Evolutionary conservation across 2,888 invertebrate genomes (phyloP).

Genomic region (Dryococelus australis): DNA sequence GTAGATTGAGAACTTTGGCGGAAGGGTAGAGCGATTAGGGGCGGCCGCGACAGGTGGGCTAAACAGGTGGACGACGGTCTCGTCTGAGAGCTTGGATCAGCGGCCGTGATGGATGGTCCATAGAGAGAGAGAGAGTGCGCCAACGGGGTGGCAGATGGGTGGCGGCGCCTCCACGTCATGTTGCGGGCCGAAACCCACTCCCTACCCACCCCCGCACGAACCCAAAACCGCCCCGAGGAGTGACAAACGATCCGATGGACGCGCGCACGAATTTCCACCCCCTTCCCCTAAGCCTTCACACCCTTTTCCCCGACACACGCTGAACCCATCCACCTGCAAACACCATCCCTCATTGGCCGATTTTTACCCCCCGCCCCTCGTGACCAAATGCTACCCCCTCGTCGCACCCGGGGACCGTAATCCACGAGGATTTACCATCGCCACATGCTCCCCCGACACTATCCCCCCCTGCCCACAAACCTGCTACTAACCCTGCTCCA

Average conservation of each 20-base stretch:
- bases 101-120: neutral
- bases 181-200: neutral
- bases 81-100: neutral
- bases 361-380: slow-evolving; percentile 11
- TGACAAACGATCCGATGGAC: neutral
- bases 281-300: neutral
- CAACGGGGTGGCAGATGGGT: too few species aligned
- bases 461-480: neutral
- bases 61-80: too few species aligned
- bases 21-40: too few species aligned
- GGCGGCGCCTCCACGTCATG: too few species aligned
- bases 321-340: slow-evolving; percentile 36
- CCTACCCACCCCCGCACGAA: neutral
- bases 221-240: neutral
- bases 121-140: neutral
- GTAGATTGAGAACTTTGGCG: too few species aligned
- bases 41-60: too few species aligned
- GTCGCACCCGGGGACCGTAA: slow-evolving; percentile 13
- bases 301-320: slow-evolving; percentile 10
- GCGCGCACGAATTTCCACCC: neutral
- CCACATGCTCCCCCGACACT: neutral
- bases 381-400: neutral
- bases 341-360: slow-evolving; percentile 42
- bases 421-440: slow-evolving; percentile 27
- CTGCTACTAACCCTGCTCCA: neutral